These are phyloP conservation scores for Pangasius macronema DNA, from an alignment of 2,797 vertebrate genomes.

Conservation along the genomic window DNA sequence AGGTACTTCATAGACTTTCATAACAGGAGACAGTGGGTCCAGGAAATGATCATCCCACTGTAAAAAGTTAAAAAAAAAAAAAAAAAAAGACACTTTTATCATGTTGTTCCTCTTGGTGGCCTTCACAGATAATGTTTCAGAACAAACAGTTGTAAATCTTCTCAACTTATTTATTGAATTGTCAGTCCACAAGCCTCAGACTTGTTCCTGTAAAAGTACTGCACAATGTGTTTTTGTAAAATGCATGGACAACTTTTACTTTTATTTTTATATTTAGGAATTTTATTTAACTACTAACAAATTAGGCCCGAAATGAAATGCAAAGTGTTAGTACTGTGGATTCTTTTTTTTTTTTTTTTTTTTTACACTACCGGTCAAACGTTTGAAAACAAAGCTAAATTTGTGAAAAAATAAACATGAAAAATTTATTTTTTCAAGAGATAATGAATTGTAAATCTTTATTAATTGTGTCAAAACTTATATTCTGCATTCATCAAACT, in stretches of 20 bases:
- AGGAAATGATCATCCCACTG: slow-evolving; percentile 35
- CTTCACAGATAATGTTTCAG: slow-evolving; percentile 29
- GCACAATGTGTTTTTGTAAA: slow-evolving; percentile 23
- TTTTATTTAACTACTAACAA: slow-evolving; percentile 33
- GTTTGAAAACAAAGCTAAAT: neutral
- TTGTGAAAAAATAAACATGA: slow-evolving; percentile 22
- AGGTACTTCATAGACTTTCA: slow-evolving; percentile 60
- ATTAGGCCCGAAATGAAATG: slow-evolving; percentile 17
- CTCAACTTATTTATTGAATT: slow-evolving; percentile 45
- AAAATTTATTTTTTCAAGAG: slow-evolving; percentile 6
- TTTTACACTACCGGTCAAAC: neutral
- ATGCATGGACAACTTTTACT: slow-evolving; percentile 10
- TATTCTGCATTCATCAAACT: neutral
- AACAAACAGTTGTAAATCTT: slow-evolving; percentile 28
- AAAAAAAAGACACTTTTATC: slow-evolving; percentile 48
- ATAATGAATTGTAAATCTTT: neutral
- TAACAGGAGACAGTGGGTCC: slow-evolving; percentile 35
- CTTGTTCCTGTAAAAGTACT: neutral
- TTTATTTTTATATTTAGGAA: slow-evolving; percentile 25
- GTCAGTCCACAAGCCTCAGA: slow-evolving; percentile 1
- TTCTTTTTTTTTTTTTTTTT: neutral
- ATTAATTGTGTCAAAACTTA: neutral
- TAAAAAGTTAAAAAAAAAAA: slow-evolving; percentile 11
- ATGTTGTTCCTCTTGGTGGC: slow-evolving; percentile 32
- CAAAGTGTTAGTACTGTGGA: slow-evolving; percentile 37